Evolutionary conservation across 2,113 vertebrate genomes (phyloP), one percentile per base, ranked within the genome.

Genomic region (Albula glossodonta): DNA sequence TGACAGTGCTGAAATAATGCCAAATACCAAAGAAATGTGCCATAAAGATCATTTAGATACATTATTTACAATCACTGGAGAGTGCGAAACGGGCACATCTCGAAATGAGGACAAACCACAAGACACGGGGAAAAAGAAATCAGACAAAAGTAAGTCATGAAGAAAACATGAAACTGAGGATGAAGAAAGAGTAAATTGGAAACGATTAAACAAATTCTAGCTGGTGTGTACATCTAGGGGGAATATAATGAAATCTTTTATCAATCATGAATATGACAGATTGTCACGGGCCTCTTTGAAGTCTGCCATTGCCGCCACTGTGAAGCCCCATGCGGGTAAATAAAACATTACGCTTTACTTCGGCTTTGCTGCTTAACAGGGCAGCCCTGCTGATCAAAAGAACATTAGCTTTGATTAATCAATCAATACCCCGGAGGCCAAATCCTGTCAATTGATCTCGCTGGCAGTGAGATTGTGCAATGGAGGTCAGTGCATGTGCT

Each of bases 391-490:
- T 89, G 92, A 93, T 94, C 93, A 94, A 93, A 93, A 91, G 91
- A 89, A 91, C 88, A 91, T 92, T 91, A 89, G 91, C 92, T 93
- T 94, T 93, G 90, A 94, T 94, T 91, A 93, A 94, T 94, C 92
- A 90, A 93, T 94, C 93, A 89, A 90, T 92, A 89, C 90, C 87
- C 91, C 57, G 74, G 90, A 85, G 86, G 88, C 89, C 91, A 88
- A 78, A 85, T 93, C 90, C 91, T 87, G 88, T 85, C 87, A 83
- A 93, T 90, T 90, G 90, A 92, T 90, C 88, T 80, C 49, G 81
- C 86, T 9, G 86, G 87, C 81, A 60, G 84, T 51, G 77, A 31
- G 82, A 90, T 82, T 31, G 60, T 83, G 52, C 84, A 52, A 85
- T 90, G 91, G 90, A 93, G 92, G 92, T 92, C 91, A 91, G 87